Evolutionary conservation across 2,888 invertebrate species (phyloP), one percentile per base, ranked within the genome.

Genomic region (Drosophila kanekoi): DNA sequence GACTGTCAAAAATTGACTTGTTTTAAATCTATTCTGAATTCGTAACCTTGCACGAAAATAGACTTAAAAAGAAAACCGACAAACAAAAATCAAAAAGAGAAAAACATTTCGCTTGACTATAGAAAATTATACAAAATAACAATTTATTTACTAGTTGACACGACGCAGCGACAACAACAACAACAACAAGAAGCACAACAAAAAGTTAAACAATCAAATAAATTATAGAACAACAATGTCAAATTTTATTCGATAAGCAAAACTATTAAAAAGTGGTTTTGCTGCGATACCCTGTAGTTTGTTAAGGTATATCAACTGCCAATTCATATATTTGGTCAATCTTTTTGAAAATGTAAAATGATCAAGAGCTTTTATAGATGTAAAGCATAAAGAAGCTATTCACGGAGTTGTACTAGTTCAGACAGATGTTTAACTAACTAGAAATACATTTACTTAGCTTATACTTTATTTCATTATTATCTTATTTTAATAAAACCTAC

Each of bases 21-120:
- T 53, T 64, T 45, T 23, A 11, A 56, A 67, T 80, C 61, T 81
- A 78, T 75, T 72, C 75, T 49, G 47, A 73, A 53, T 62, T 61
- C 16, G 41, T 70, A 72, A 79, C 71, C 72, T 79, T 64, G 76
- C 61, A 62, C 67, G 6, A 60, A 77, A 77, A 72, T 72, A 77
- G 61, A 77, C 54, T 20, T 54, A 72, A 61, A 79, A 72, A 67
- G 67, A 58, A 61, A 43, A 20, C 63, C 59, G 62, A 72, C 66
- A 71, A 60, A 48, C 47, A 16, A 63, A 56, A 56, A 72, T 58
- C 51, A 45, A 35, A 54, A 47, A 33, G 16, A 41, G 20, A 51
- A 28, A 35, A 48, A 32, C 20, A 32, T 61, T 67, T 51, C 18
- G 28, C 43, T 40, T 41, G 44, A 35, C 59, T 53, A 37, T 48